phyloP scores from a whole-genome alignment of 2,113 vertebrate species.

The Mugil cephalus region DNA sequence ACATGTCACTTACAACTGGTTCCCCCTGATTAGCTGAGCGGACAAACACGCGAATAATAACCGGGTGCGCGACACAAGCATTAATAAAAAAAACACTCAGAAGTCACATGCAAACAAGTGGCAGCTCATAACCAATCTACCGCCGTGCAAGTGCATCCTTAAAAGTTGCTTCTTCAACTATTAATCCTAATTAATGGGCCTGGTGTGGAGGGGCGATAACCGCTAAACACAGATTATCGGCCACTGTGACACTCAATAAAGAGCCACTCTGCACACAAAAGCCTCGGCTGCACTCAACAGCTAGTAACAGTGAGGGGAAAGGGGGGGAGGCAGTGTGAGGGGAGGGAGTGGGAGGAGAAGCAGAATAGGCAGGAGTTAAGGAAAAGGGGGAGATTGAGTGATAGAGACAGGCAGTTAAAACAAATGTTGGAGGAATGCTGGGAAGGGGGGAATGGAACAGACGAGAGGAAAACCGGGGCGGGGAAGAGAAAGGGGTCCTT shows the following conservation, averaged over 20 bases:
- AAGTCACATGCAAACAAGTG: constrained; percentile 68
- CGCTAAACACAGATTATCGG: constrained; percentile 74
- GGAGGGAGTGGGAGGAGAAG: constrained; percentile 12
- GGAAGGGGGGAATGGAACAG: neutral
- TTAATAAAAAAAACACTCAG: constrained; percentile 45
- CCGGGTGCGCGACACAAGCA: neutral
- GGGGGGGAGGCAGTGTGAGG: neutral
- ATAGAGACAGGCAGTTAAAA: constrained; percentile 63
- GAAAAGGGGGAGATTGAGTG: constrained; percentile 40
- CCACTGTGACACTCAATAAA: constrained; percentile 77
- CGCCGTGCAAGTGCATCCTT: constrained; percentile 69
- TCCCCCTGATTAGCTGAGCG: constrained; percentile 71
- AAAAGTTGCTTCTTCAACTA: constrained; percentile 78
- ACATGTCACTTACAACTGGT: constrained; percentile 77
- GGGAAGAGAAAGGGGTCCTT: constrained; percentile 64
- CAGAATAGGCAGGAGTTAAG: constrained; percentile 42
- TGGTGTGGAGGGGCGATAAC: constrained; percentile 79
- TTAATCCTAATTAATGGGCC: constrained; percentile 83
- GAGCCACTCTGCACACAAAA: constrained; percentile 69
- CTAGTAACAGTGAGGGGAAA: constrained; percentile 24
- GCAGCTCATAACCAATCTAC: constrained; percentile 52
- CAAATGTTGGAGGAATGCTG: constrained; percentile 23
- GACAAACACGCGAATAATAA: constrained; percentile 38
- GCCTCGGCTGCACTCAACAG: constrained; percentile 53
- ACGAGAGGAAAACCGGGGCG: constrained; percentile 15